Percentiles rank a stretch among this genome's conserved stretches.
Conservation (phyloP, 2,888 invertebrate genomes). For the Drosophila mayaguana region DNA sequence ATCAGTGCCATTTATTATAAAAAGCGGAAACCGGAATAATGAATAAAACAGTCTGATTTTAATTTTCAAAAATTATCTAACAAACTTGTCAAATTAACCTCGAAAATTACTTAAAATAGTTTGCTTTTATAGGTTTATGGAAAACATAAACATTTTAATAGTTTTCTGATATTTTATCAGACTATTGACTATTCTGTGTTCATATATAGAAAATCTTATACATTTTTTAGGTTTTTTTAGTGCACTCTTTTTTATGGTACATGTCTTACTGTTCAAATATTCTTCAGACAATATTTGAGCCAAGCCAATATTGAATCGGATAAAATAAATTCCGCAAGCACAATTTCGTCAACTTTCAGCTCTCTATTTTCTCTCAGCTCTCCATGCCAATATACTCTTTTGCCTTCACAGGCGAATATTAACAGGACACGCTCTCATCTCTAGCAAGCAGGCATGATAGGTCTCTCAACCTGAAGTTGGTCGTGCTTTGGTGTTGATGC, state of each 20-base stretch:
- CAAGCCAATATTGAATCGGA: too few species aligned
- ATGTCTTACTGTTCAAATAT: too few species aligned
- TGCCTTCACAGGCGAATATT: background rate
- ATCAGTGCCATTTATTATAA: background rate
- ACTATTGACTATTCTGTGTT: too few species aligned
- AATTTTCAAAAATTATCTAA: background rate
- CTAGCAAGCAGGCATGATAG: background rate
- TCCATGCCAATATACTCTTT: too few species aligned
- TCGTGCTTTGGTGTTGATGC: conserved; percentile 1
- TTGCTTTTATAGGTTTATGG: background rate
- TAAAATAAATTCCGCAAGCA: background rate
- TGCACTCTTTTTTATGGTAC: too few species aligned
- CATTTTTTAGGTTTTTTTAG: too few species aligned
- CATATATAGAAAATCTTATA: too few species aligned
- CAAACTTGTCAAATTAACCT: background rate
- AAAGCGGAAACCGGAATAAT: background rate
- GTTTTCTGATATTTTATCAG: background rate
- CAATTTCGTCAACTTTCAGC: background rate
- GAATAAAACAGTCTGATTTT: background rate
- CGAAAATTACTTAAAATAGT: conserved; percentile 1
- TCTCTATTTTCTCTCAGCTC: background rate
- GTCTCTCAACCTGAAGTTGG: background rate
- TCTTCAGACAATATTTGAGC: too few species aligned
- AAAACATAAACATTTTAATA: background rate
- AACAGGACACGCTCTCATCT: background rate